Percentiles rank a stretch among this genome's conserved stretches.
These are phyloP conservation scores for Schizotus pectinicornis DNA, from an alignment of 2,888 invertebrate species.

Conservation along the genomic window DNA sequence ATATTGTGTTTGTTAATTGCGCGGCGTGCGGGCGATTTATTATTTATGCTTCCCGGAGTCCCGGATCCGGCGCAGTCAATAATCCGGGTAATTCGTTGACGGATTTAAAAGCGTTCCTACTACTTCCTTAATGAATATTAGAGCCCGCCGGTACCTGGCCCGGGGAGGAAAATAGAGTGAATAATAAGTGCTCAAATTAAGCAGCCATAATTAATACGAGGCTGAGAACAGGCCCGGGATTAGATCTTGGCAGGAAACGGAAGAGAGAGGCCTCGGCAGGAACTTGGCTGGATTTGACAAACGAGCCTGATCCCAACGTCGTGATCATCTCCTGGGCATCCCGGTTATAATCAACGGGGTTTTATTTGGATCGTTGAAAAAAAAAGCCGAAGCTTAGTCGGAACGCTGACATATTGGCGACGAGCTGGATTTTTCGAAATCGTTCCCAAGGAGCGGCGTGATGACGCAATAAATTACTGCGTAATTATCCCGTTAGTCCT, in stretches of 20 bases:
- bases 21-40: too few relatives aligned
- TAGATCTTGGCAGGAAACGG: conserved; percentile 33
- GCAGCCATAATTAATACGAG: conserved; percentile 33
- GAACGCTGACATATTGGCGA: conserved; percentile 14
- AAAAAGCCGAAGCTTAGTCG: conserved; percentile 10
- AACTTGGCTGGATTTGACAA: conserved; percentile 33
- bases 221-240: conserved; percentile 32
- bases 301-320: conserved; percentile 26
- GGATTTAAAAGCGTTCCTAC: background rate
- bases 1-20: too few relatives aligned
- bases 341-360: conserved; percentile 7
- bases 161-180: conserved; percentile 24
- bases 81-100: too few relatives aligned
- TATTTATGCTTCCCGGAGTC: too few relatives aligned
- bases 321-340: conserved; percentile 18
- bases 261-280: conserved; percentile 23
- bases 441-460: too few relatives aligned
- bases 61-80: too few relatives aligned
- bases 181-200: conserved; percentile 33
- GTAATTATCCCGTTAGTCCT: too few relatives aligned
- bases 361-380: background rate
- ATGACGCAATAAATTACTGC: too few relatives aligned
- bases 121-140: conserved; percentile 13
- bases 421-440: too few relatives aligned
- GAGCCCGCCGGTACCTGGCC: conserved; percentile 9